Evolutionary conservation across 2,113 vertebrate species (phyloP).

Genomic region (Heterocephalus glaber): DNA sequence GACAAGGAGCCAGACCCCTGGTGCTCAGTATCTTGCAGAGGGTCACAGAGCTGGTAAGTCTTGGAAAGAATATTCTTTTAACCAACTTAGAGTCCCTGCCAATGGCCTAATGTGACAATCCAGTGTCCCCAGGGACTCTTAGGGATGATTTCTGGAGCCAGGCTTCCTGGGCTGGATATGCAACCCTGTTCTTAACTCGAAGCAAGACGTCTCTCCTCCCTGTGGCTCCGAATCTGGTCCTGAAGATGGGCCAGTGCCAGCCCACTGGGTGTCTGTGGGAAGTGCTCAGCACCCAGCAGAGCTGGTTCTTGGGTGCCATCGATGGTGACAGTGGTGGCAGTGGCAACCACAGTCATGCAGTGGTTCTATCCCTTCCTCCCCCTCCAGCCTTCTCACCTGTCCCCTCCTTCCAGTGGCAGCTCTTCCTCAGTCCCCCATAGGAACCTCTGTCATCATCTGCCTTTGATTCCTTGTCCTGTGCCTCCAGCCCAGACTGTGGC

Average conservation of each 20-base stretch:
- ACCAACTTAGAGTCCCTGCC: neutral
- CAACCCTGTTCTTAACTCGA: neutral
- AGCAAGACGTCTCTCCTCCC: neutral
- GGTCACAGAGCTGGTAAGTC: neutral
- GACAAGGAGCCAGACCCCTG: neutral
- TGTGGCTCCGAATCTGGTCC: neutral
- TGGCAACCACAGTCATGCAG: rapidly evolving
- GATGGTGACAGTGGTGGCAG: neutral
- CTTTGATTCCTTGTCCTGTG: slow-evolving; percentile 1
- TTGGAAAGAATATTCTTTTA: neutral
- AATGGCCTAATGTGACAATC: neutral
- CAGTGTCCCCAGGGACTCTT: neutral
- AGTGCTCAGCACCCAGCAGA: neutral
- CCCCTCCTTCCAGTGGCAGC: neutral
- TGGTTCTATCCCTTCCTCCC: neutral
- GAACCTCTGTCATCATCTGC: neutral
- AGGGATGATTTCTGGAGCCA: neutral
- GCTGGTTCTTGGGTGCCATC: neutral
- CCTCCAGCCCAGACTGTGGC: neutral
- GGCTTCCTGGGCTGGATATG: neutral
- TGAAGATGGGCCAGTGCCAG: neutral
- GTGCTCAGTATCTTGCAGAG: neutral
- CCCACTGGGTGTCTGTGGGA: neutral
- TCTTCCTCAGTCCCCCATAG: neutral
- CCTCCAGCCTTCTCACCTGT: neutral